phyloP scores from a whole-genome alignment of 2,888 invertebrate species.

The Orthonevra nobilis region DNA sequence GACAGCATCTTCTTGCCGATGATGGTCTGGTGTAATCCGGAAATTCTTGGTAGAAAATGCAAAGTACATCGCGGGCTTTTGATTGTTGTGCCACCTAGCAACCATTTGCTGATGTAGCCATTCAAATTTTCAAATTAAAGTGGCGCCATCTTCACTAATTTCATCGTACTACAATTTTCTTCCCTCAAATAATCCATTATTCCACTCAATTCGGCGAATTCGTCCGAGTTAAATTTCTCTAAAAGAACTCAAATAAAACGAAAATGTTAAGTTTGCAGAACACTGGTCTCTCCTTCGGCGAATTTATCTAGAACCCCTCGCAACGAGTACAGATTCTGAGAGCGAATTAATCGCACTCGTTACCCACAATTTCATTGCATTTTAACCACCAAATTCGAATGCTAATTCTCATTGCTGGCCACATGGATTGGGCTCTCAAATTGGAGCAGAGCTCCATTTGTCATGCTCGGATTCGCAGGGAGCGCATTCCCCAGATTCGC shows the following conservation, averaged over 20 bases:
- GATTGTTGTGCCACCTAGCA: too few species aligned
- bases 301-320: slow-evolving; percentile 21
- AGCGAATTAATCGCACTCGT: background rate
- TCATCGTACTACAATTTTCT: background rate
- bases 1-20: too few species aligned
- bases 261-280: background rate
- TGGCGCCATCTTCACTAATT: background rate
- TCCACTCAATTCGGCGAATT: slow-evolving; percentile 21
- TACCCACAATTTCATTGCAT: background rate
- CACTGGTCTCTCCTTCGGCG: slow-evolving; percentile 34
- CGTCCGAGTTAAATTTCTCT: background rate
- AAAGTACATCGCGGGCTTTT: too few species aligned
- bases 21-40: too few species aligned
- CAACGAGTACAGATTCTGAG: slow-evolving; percentile 8
- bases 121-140: background rate
- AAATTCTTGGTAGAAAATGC: too few species aligned
- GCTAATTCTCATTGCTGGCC: slow-evolving; percentile 13
- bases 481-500: background rate
- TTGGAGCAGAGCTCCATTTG: slow-evolving; percentile 12
- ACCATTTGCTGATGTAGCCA: too few species aligned
- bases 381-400: background rate
- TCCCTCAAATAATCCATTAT: background rate
- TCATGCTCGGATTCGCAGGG: slow-evolving; percentile 5
- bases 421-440: background rate
- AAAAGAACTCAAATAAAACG: background rate